Percentiles rank a stretch among this genome's conserved stretches.
These are phyloP conservation scores for Anthrax anthrax DNA, from an alignment of 2,888 invertebrate species.

Conservation along the genomic window DNA sequence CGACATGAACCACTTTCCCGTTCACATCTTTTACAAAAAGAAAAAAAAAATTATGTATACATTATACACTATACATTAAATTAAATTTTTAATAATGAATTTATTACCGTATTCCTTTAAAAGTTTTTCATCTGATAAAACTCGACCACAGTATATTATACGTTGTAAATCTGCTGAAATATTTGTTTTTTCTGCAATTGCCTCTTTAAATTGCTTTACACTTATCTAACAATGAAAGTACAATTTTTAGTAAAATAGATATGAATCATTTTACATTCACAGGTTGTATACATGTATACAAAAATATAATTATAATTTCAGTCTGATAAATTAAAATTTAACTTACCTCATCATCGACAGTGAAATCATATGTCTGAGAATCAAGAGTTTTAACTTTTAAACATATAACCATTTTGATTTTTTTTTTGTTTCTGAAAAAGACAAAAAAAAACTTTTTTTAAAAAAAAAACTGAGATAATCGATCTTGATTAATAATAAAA, in stretches of 20 bases:
- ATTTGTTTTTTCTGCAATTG: conserved; percentile 60
- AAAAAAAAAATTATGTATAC: neutral
- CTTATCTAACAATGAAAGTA: conserved; percentile 47
- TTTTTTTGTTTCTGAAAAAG: neutral
- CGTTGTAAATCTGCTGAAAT: conserved; percentile 73
- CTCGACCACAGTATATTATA: conserved; percentile 88
- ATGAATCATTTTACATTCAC: too few relatives aligned
- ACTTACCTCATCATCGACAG: conserved; percentile 74
- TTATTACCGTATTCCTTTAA: conserved; percentile 66
- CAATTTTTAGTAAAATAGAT: too few relatives aligned
- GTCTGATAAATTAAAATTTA: too few relatives aligned
- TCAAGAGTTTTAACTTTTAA: conserved; percentile 82
- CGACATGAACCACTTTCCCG: conserved; percentile 86
- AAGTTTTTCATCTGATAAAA: conserved; percentile 74
- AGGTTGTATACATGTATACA: too few relatives aligned
- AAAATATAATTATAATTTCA: too few relatives aligned
- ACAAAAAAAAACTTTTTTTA: too few relatives aligned
- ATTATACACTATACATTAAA: neutral
- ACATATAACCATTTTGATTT: conserved; percentile 42
- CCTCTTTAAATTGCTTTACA: conserved; percentile 65
- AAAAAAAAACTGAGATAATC: too few relatives aligned
- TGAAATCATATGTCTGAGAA: conserved; percentile 69
- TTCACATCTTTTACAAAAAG: conserved; percentile 51
- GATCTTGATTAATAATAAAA: too few relatives aligned
- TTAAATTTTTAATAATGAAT: neutral